Percentiles rank a stretch among this genome's conserved stretches.
phyloP scores from a whole-genome alignment of 2,888 invertebrate genomes.

The Ernsta delagoae region DNA sequence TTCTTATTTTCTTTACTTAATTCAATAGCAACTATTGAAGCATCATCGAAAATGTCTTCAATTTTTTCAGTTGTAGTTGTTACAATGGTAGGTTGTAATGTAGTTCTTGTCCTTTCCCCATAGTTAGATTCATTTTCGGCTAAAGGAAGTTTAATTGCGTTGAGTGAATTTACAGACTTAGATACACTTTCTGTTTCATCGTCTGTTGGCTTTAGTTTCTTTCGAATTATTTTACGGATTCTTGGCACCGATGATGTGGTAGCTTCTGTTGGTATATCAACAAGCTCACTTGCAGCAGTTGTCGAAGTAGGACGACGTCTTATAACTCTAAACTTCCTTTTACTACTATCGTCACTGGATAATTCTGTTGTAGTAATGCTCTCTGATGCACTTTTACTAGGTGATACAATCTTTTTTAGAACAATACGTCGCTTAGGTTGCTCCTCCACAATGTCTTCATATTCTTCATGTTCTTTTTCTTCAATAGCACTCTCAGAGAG shows the following conservation, averaged over 20 bases:
- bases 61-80: constrained; percentile 47
- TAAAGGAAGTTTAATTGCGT: constrained; percentile 52
- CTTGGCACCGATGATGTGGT: constrained; percentile 53
- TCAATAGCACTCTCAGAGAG: constrained; percentile 80
- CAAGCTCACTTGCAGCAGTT: constrained; percentile 42
- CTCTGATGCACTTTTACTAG: constrained; percentile 50
- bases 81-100: constrained; percentile 32
- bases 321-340: constrained; percentile 67
- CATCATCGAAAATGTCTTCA: constrained; percentile 25
- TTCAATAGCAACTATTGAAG: constrained; percentile 22
- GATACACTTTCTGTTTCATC: constrained; percentile 58
- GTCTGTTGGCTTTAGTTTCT: constrained; percentile 63
- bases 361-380: constrained; percentile 55
- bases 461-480: constrained; percentile 74
- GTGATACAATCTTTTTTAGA: constrained; percentile 44
- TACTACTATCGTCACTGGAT: constrained; percentile 62
- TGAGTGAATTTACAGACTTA: constrained; percentile 57
- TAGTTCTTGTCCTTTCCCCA: constrained; percentile 65
- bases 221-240: constrained; percentile 72
- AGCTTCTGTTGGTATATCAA: constrained; percentile 43
- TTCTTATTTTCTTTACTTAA: constrained; percentile 17
- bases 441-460: constrained; percentile 47
- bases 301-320: constrained; percentile 66
- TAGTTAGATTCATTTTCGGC: constrained; percentile 63
- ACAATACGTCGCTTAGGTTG: constrained; percentile 38